phyloP scores from a whole-genome alignment of 2,888 invertebrate species.

The Euspilapteryx auroguttella region DNA sequence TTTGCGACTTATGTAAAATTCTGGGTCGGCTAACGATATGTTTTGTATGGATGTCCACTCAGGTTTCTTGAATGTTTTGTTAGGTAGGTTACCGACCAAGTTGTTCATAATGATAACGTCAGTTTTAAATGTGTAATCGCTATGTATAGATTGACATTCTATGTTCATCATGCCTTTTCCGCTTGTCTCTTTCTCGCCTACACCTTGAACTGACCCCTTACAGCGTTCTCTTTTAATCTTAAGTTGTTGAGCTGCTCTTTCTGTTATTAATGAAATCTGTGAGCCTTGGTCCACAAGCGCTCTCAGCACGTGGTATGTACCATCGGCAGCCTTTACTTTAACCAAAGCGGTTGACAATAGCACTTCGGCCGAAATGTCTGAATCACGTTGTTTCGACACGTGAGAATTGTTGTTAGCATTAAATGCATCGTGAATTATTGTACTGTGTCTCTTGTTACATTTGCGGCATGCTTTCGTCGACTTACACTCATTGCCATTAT shows the following conservation, averaged over 20 bases:
- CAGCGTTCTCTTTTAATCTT: background rate
- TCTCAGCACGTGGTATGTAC: background rate
- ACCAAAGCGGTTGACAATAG: background rate
- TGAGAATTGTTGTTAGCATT: background rate
- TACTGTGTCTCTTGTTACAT: slow-evolving; percentile 6
- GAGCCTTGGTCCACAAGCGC: background rate
- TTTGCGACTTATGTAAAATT: background rate
- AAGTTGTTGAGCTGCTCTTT: background rate
- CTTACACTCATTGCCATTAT: slow-evolving; percentile 8
- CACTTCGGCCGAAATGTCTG: background rate
- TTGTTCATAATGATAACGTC: background rate
- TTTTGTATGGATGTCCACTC: background rate
- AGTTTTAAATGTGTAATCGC: background rate
- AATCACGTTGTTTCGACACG: background rate
- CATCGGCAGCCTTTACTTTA: background rate
- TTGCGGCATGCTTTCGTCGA: slow-evolving; percentile 7
- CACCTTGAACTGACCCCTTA: background rate
- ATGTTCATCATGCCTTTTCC: background rate
- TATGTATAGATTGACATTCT: background rate
- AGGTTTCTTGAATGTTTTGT: background rate
- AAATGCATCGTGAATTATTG: slow-evolving; percentile 7
- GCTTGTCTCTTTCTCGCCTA: background rate
- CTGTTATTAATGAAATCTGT: background rate
- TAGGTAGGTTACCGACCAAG: background rate
- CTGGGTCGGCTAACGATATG: background rate